Evolutionary conservation across 2,113 vertebrate species (phyloP), one percentile per base, ranked within the genome.

Genomic region (Cryptomyrus ogoouensis): DNA sequence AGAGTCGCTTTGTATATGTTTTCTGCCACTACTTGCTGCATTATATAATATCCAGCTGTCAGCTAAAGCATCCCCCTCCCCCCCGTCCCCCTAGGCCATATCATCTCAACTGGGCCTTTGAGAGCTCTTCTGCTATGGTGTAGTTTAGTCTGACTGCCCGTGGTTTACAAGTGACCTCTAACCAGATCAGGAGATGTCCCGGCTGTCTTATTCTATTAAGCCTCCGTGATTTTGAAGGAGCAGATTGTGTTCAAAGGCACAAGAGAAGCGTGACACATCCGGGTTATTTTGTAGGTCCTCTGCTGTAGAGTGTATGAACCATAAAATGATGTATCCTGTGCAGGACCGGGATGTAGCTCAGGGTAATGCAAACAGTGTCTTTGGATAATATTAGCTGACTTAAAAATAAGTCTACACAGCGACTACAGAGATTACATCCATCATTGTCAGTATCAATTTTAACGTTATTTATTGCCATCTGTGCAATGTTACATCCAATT

Each of bases 361-460:
- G 21, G 19, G 83, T 47, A 84, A 84, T 84, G 42, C 83, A 84
- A 84, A 92, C 58, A 94, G 91, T 95, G 95, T 96, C 95, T 95
- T 92, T 95, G 95, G 91, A 94, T 88, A 87, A 94, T 95, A 94
- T 88, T 62, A 27, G 27, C 19, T 24, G 50, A 53, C 83, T 86
- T 86, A 47, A 86, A 86, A 86, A 86, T n/a, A 46, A 87, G 39
- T 52, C 85, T n/a, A 87, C 49, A 87, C 83, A 24, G 42, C 19
- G 19, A 21, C 46, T 24, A 49, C 83, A 85, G 46, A 85, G 83
- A 47, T 84, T 24, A 47, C 83, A 84, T 84, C 83, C 83, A 84
- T 84, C 83, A 84, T 44, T 46, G 83, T 46, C 83, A 84, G 39
- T 44, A 47, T 84, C 83, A 84, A 84, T 35, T 47, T 56, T 27